Base-by-base conservation (phyloP, 2,888 invertebrate genomes). In the Eupithecia abbreviata region DNA sequence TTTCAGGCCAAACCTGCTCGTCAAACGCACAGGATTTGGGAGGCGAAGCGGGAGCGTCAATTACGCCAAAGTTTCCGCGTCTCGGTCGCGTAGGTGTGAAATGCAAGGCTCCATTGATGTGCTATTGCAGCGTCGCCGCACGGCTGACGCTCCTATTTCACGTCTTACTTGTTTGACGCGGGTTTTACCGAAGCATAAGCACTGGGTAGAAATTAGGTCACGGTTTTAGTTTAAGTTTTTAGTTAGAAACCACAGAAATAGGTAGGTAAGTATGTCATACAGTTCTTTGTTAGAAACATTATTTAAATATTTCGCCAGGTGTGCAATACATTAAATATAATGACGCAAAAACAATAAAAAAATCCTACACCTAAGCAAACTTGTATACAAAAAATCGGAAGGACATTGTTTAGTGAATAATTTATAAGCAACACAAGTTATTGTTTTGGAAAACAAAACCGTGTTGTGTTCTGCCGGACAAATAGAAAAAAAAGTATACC, bases 291-390 rank as follows among this genome's bases (percentile, higher is more conserved):
- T 12, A 30, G 12, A 30, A 30, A 62, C 18, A 62, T 58, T 58
- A 58, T 62, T 62, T 30, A 12, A 12, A 58, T 9, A 18, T 9
- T 18, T 18, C 9, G 18, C 51, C 15, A n/a, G 0, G 51, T 58
- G 55, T 62, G 30, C 12, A 62, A 12, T 62, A 30, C 10, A 12
- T 62, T 30, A 12, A 12, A 45, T 69, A 18, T n/a, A 47, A 15
- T 43, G n/a, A 15, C 7, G 67, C 66, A 67, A 43, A 43, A n/a
- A 42, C 7, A n/a, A n/a, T 43, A 43, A n/a, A 12, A 69, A 47
- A 69, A 41, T 30, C 0, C 18, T 15, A 9, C 69, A 69, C 69
- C 69, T 69, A 69, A 69, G 12, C 69, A 69, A 69, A 69, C 47
- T 30, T 47, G 18, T 45, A 68, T 68, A 68, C 45, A 69, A 69